These are phyloP conservation scores for Glareola pratincola DNA, from an alignment of 2,113 vertebrate species.

Conservation along the genomic window DNA sequence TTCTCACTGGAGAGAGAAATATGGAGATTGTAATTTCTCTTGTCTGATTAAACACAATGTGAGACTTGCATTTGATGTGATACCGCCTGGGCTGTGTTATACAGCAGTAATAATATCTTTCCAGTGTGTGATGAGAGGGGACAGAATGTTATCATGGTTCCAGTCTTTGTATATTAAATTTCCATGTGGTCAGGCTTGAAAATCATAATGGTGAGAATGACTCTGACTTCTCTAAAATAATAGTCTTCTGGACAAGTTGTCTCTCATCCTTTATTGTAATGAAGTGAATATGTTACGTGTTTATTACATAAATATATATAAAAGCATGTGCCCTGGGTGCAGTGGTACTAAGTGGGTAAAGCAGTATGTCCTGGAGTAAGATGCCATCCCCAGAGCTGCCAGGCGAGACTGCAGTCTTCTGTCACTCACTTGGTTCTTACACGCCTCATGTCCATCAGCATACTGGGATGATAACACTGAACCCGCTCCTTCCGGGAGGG, in stretches of 20 bases:
- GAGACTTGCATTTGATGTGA: neutral
- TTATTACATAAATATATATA: neutral
- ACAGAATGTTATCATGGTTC: neutral
- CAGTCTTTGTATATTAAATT: neutral
- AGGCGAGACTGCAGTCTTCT: neutral
- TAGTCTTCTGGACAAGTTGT: neutral
- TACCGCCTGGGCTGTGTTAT: neutral
- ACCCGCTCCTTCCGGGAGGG: neutral
- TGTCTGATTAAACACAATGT: neutral
- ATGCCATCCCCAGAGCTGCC: neutral
- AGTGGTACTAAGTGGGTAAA: neutral
- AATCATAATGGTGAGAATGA: neutral
- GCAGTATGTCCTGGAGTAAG: neutral
- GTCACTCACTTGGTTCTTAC: neutral
- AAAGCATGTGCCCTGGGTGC: no score
- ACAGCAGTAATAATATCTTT: neutral
- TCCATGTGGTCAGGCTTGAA: neutral
- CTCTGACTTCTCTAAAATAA: neutral
- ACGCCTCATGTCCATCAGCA: accelerated
- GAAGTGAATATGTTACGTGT: neutral
- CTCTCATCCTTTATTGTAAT: neutral
- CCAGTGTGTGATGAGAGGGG: neutral
- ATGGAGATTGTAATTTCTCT: neutral
- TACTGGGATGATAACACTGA: neutral
- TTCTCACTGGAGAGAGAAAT: neutral